A percentile compares a stretch with the other conserved stretches of the same genome.
Conservation (phyloP, 1,140 invertebrate genomes). For the Oedothorax gibbosus region DNA sequence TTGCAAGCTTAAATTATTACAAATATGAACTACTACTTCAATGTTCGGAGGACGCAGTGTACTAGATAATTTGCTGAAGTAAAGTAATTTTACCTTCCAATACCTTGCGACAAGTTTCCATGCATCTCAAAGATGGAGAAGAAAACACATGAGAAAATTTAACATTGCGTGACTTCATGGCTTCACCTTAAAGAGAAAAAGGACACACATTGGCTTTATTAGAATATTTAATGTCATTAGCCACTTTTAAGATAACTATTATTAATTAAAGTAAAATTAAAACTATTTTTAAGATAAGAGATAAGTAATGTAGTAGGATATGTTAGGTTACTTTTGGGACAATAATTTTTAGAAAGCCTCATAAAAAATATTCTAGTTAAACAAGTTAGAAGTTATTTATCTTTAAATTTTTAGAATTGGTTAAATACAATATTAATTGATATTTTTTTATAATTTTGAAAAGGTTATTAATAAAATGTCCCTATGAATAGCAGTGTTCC, state of each 20-base stretch:
- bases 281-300: too few species aligned
- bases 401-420: neutral
- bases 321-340: too few species aligned
- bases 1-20: neutral
- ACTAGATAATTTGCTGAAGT: too few species aligned
- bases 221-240: too few species aligned
- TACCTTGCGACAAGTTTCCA: constrained; percentile 86
- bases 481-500: neutral
- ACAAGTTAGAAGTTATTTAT: too few species aligned
- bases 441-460: neutral
- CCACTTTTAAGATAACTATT: too few species aligned
- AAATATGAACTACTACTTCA: neutral
- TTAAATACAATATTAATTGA: constrained; percentile 72
- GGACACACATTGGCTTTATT: neutral
- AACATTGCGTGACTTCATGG: constrained; percentile 77
- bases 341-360: too few species aligned
- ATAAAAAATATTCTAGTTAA: too few species aligned
- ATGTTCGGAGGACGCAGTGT: neutral
- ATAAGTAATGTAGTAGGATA: too few species aligned
- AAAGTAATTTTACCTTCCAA: constrained; percentile 69
- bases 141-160: constrained; percentile 81
- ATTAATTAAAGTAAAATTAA: too few species aligned
- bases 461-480: neutral
- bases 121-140: constrained; percentile 88
- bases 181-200: constrained; percentile 75